These are phyloP conservation scores for Muscicapa adusta DNA, from an alignment of 2,113 vertebrate species.

Conservation along the genomic window DNA sequence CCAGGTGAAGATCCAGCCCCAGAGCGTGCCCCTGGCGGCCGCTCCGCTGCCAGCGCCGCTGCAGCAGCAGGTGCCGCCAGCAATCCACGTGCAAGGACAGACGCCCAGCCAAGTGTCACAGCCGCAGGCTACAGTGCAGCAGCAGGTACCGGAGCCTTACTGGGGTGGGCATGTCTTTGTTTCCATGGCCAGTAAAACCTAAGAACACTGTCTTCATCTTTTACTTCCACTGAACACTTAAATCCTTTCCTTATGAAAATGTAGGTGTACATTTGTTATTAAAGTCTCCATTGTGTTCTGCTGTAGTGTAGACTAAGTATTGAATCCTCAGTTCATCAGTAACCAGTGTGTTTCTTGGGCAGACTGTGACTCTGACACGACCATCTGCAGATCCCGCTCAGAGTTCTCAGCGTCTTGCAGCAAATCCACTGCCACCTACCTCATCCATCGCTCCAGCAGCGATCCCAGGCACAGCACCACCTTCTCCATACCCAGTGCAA, in stretches of 20 bases:
- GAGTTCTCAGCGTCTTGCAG: slow-evolving; percentile 78
- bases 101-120: slow-evolving; percentile 67
- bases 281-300: background rate
- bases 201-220: accelerated
- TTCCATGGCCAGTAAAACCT: background rate
- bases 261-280: background rate
- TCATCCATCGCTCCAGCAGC: slow-evolving; percentile 71
- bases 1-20: slow-evolving; percentile 81
- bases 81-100: slow-evolving; percentile 80
- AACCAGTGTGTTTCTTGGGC: background rate
- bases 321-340: background rate
- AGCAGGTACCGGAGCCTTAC: slow-evolving; percentile 44
- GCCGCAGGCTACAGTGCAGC: slow-evolving; percentile 71
- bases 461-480: slow-evolving; percentile 67
- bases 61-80: slow-evolving; percentile 79
- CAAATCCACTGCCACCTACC: slow-evolving; percentile 74
- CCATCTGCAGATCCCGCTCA: slow-evolving; percentile 79
- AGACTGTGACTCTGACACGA: slow-evolving; percentile 84
- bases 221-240: background rate
- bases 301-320: background rate
- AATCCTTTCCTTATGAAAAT: background rate
- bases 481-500: slow-evolving; percentile 73
- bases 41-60: slow-evolving; percentile 78
- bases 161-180: background rate
- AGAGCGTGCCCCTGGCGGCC: slow-evolving; percentile 58